These are phyloP conservation scores for Isotomurus palustris DNA, from an alignment of 2,888 invertebrate genomes.

Conservation along the genomic window DNA sequence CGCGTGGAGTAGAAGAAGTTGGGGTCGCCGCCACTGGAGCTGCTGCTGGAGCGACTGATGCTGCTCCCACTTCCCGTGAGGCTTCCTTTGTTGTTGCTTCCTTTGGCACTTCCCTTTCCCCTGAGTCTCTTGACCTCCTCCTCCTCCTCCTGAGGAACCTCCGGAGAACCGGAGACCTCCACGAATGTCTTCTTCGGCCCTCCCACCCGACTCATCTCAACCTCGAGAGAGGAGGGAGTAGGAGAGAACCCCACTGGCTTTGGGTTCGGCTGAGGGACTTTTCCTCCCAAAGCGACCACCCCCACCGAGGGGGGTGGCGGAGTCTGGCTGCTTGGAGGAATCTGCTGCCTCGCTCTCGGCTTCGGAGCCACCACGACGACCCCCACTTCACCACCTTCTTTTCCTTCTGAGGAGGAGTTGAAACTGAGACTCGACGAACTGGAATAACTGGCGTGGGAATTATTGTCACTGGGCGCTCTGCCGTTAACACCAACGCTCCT, in stretches of 20 bases:
- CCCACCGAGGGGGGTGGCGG: too few relatives aligned
- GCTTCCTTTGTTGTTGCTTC: slow-evolving; percentile 9
- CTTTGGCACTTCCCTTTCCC: background rate
- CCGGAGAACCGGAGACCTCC: too few relatives aligned
- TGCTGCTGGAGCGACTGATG: slow-evolving; percentile 29
- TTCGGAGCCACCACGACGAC: slow-evolving; percentile 6
- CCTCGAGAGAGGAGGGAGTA: slow-evolving; percentile 10
- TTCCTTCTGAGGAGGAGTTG: slow-evolving; percentile 4
- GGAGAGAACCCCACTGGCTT: slow-evolving; percentile 10
- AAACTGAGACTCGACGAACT: slow-evolving; percentile 26
- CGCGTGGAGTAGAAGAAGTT: background rate
- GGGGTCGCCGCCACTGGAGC: slow-evolving; percentile 18
- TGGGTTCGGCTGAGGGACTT: slow-evolving; percentile 8
- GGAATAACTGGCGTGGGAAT: too few relatives aligned
- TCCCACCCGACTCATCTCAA: slow-evolving; percentile 12
- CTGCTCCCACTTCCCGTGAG: slow-evolving; percentile 21
- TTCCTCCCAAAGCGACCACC: too few relatives aligned
- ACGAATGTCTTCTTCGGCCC: background rate
- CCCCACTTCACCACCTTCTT: background rate
- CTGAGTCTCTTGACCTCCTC: background rate
- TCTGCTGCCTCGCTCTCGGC: slow-evolving; percentile 22
- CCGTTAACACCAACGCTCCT: background rate
- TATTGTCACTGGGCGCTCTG: background rate
- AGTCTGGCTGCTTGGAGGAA: slow-evolving; percentile 6
- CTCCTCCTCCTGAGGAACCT: background rate